Conservation (phyloP, 1,140 invertebrate genomes). For the Drosophila athabasca region DNA sequence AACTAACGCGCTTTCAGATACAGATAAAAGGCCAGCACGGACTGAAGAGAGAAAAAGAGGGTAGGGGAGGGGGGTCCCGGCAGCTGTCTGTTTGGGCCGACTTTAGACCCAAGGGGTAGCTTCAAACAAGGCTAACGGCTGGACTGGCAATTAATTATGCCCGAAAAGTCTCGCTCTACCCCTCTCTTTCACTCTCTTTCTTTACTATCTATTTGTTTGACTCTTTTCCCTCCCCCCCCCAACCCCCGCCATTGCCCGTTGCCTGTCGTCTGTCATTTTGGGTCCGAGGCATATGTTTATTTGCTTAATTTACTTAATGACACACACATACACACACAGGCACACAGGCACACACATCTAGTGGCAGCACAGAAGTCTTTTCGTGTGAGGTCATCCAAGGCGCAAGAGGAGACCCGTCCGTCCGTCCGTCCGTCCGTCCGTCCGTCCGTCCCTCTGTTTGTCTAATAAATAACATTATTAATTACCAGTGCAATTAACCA, state of each 20-base stretch:
- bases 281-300: slow-evolving; percentile 78
- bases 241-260: not conserved
- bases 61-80: no score
- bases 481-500: slow-evolving; percentile 82
- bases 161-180: slow-evolving; percentile 58
- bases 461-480: slow-evolving; percentile 83
- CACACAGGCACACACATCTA: slow-evolving; percentile 25
- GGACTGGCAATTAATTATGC: slow-evolving; percentile 80
- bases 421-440: no score
- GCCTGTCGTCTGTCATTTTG: slow-evolving; percentile 24
- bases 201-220: not conserved
- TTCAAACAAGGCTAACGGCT: slow-evolving; percentile 69
- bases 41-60: no score
- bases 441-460: slow-evolving; percentile 21
- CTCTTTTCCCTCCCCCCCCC: slow-evolving; percentile 1
- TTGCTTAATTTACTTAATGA: slow-evolving; percentile 83
- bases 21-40: slow-evolving; percentile 44
- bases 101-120: slow-evolving; percentile 26
- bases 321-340: slow-evolving; percentile 42
- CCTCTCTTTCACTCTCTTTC: not conserved
- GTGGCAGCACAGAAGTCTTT: slow-evolving; percentile 41
- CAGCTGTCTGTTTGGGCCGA: slow-evolving; percentile 39
- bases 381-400: slow-evolving; percentile 74
- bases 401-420: slow-evolving; percentile 33
- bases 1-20: slow-evolving; percentile 71